Percentiles rank a stretch among this genome's conserved stretches.
phyloP scores from a whole-genome alignment of 2,888 invertebrate genomes.

The Hydraecia micacea region DNA sequence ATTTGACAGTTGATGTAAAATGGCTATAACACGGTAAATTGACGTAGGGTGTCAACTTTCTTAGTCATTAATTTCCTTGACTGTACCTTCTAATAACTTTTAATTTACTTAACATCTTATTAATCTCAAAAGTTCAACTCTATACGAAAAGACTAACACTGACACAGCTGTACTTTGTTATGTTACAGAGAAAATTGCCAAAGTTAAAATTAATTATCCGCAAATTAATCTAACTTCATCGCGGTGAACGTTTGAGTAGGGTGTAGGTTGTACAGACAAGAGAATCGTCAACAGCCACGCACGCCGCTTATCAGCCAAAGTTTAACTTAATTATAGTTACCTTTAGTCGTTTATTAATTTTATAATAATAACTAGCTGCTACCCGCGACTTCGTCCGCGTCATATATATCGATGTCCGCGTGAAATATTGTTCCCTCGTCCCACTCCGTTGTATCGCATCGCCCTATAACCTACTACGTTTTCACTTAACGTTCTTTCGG shows the following conservation, averaged over 20 bases:
- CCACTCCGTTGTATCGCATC: too few species aligned
- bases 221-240: conserved; percentile 42
- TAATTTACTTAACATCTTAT: neutral
- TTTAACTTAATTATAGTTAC: conserved; percentile 2
- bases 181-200: neutral
- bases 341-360: neutral
- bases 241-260: conserved; percentile 25
- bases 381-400: too few species aligned
- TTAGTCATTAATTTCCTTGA: neutral
- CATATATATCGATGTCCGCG: too few species aligned
- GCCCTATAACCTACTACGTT: too few species aligned
- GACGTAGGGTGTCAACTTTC: neutral
- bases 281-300: neutral
- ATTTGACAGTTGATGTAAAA: neutral
- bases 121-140: neutral
- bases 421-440: too few species aligned
- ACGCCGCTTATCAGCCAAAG: neutral
- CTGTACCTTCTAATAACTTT: neutral
- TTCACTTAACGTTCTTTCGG: too few species aligned
- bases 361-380: too few species aligned
- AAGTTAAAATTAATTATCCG: conserved; percentile 45
- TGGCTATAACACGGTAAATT: neutral
- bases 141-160: neutral
- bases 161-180: neutral
- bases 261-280: conserved; percentile 1